Base-by-base conservation (phyloP, 2,888 invertebrate species). In the Meganola albula region DNA sequence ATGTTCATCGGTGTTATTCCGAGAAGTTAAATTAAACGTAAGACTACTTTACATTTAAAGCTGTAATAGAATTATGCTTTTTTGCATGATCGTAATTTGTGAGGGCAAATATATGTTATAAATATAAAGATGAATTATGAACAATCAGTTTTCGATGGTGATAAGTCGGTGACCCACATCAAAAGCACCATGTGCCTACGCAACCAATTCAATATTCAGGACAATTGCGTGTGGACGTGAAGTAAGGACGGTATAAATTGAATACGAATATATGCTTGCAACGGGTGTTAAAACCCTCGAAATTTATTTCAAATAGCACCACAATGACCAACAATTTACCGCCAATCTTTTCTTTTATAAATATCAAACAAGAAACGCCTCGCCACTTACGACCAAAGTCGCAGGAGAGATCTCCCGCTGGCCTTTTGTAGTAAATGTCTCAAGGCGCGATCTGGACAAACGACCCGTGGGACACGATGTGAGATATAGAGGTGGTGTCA, bases 271-370 rank as follows among this genome's bases (percentile, higher is more conserved):
- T 69, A 36, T 37, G 42, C 26, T 39, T 69, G 64, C 64, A 73
- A 63, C 64, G 68, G 66, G 63, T 60, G 66, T 60, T 63, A 58
- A 63, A 58, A 68, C 66, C 71, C 75, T 71, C 73, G 70, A 64
- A 74, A 65, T 79, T 74, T 65, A 72, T 63, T 77, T 79, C 75
- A 78, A 79, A 82, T 71, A 74, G 68, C 63, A 53, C 68, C 71
- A 84, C 82, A 85, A 83, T 82, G 74, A 70, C 67, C 71, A 48
- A 68, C 76, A 70, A 84, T 84, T 84, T 82, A 82, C 82, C 80
- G 83, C 75, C 84, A 79, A 85, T 84, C 82, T 83, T 73, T 77
- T 78, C 73, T 75, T 76, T 82, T 83, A 75, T 80, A 66, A 61
- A 63, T 55, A 46, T 55, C 66, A 65, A 63, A 71, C 72, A 73